phyloP scores from a whole-genome alignment of 1,140 invertebrate species.

The Pogonus chalceus region DNA sequence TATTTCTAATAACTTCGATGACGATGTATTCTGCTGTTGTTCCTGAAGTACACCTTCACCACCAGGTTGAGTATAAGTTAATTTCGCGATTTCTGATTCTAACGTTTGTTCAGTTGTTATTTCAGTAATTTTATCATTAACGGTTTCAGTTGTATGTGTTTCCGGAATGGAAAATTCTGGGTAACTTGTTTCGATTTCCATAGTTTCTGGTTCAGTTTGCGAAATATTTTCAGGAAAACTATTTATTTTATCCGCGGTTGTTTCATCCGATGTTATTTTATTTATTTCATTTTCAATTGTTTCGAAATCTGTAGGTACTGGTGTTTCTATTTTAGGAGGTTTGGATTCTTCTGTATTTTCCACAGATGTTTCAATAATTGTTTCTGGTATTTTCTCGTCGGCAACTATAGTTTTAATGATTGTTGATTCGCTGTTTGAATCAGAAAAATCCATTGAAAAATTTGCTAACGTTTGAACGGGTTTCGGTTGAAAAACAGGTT shows the following conservation, averaged over 20 bases:
- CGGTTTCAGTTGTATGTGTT: not conserved
- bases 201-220: not conserved
- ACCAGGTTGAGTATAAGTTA: conserved; percentile 12
- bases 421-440: conserved; percentile 12
- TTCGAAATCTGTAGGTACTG: not conserved
- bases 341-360: not conserved
- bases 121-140: not conserved
- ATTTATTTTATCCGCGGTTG: conserved; percentile 1
- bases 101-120: conserved; percentile 4
- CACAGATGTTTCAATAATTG: not conserved
- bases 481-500: conserved; percentile 15
- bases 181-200: not conserved
- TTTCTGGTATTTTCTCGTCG: not conserved
- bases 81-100: conserved; percentile 14
- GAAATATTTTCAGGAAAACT: conserved; percentile 10
- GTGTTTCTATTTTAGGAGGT: too few relatives aligned
- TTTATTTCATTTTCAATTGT: conserved; percentile 10
- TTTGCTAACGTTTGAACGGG: conserved; percentile 20
- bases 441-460: conserved; percentile 29
- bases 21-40: conserved; percentile 14
- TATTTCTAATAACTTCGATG: conserved; percentile 39
- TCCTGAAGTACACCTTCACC: conserved; percentile 5
- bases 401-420: not conserved
- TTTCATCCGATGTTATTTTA: conserved; percentile 1
- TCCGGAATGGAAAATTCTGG: not conserved